These are phyloP conservation scores for Casuarius casuarius DNA, from an alignment of 2,113 vertebrate genomes.

Conservation along the genomic window DNA sequence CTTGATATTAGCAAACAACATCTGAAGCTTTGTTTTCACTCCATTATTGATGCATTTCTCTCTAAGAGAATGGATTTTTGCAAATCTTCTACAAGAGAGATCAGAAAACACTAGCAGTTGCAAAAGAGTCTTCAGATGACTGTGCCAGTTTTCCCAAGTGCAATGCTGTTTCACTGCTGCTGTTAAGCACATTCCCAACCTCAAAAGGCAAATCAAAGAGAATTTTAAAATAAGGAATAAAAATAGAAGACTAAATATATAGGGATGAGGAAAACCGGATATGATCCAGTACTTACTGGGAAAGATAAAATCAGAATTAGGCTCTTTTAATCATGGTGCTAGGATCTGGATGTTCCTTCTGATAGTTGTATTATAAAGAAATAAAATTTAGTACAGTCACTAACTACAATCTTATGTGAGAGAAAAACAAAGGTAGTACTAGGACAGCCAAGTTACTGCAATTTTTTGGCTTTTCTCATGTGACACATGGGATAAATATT, in stretches of 20 bases:
- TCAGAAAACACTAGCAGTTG: neutral
- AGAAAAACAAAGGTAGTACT: neutral
- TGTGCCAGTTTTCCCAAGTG: neutral
- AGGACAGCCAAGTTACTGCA: neutral
- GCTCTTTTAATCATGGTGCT: neutral
- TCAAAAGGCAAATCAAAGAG: constrained; percentile 36
- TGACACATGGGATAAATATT: neutral
- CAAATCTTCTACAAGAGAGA: neutral
- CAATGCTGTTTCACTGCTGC: neutral
- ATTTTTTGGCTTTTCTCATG: neutral
- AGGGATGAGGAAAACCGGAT: neutral
- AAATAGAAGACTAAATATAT: neutral
- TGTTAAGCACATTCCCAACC: neutral
- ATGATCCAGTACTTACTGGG: neutral
- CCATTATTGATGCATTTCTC: neutral
- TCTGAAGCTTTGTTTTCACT: neutral
- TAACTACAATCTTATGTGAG: neutral
- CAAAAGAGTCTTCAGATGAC: neutral
- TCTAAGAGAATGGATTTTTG: neutral
- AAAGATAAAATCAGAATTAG: neutral
- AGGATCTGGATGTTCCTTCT: neutral
- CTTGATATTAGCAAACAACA: neutral
- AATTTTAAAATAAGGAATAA: constrained; percentile 30
- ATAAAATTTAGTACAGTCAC: neutral
- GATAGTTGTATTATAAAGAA: neutral